A percentile compares a stretch with the other conserved stretches of the same genome.
phyloP scores from a whole-genome alignment of 2,888 invertebrate species.

The Octodonta nipae region DNA sequence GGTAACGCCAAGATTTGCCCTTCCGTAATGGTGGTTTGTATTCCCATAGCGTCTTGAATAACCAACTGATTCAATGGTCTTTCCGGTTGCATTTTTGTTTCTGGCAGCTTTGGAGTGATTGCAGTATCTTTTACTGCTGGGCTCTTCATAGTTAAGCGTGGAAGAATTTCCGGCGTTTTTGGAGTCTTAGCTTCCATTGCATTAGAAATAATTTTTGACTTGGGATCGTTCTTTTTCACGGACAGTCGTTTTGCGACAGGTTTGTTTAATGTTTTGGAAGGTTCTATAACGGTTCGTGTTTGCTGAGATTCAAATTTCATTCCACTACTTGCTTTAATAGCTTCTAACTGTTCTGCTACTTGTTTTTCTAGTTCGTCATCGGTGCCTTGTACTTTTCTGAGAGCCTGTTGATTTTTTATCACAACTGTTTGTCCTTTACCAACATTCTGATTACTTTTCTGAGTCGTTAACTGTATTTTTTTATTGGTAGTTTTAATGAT shows the following conservation, averaged over 20 bases:
- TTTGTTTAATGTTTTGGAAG: constrained; percentile 5
- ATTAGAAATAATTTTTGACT: no score
- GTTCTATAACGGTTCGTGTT: constrained; percentile 5
- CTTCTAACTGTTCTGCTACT: constrained; percentile 33
- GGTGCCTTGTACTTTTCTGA: constrained; percentile 11
- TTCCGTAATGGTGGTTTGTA: constrained; percentile 39
- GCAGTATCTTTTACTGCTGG: constrained; percentile 3
- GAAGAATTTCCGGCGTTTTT: constrained; percentile 1
- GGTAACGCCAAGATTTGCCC: constrained; percentile 59
- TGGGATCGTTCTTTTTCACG: constrained; percentile 14
- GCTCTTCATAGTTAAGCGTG: constrained; percentile 2
- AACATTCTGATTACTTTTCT: not conserved
- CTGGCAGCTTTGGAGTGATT: constrained; percentile 3
- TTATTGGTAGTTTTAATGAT: constrained; percentile 6
- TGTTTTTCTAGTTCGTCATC: constrained; percentile 15
- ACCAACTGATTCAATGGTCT: constrained; percentile 31
- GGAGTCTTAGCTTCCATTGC: constrained; percentile 5
- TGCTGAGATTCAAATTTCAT: constrained; percentile 10
- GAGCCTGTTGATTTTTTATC: constrained; percentile 16
- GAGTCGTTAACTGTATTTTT: constrained; percentile 1
- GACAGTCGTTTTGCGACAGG: constrained; percentile 10
- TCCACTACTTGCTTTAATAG: constrained; percentile 29
- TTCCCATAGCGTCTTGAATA: constrained; percentile 34
- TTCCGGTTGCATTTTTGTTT: constrained; percentile 11
- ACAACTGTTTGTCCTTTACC: constrained; percentile 27